Evolutionary conservation across 2,888 invertebrate species (phyloP).

Genomic region (Trimorus sp.): DNA sequence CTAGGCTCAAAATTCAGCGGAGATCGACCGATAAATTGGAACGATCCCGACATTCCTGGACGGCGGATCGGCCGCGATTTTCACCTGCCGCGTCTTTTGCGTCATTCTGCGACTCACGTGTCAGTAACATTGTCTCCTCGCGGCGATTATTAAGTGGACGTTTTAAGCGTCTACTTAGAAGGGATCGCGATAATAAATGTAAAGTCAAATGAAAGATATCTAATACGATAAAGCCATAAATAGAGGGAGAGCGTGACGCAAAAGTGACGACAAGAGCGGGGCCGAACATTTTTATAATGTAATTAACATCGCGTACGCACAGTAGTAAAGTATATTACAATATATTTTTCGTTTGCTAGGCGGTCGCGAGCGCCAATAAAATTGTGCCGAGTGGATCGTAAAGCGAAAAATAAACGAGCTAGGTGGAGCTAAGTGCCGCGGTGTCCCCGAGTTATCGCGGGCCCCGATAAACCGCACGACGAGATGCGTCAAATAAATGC

Average conservation of each 20-base stretch:
- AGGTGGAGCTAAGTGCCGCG: conserved; percentile 37
- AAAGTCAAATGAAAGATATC: conserved; percentile 7
- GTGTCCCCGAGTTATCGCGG: conserved; percentile 41
- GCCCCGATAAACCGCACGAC: conserved; percentile 36
- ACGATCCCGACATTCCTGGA: neutral
- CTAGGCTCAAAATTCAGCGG: conserved; percentile 36
- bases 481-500: conserved; percentile 49
- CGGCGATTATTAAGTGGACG: too few relatives aligned
- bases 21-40: conserved; percentile 25
- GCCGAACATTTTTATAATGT: conserved; percentile 43
- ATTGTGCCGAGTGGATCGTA: conserved; percentile 39
- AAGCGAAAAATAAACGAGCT: conserved; percentile 56
- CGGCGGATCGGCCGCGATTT: neutral
- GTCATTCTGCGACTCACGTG: too few relatives aligned
- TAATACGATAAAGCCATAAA: conserved; percentile 35
- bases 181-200: conserved; percentile 5
- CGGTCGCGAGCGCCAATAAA: conserved; percentile 39
- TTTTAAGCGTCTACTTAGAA: neutral
- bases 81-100: too few relatives aligned
- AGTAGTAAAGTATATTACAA: conserved; percentile 58
- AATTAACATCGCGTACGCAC: conserved; percentile 42
- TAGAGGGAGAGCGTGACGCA: conserved; percentile 13
- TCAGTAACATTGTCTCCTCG: too few relatives aligned
- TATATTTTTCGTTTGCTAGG: conserved; percentile 45
- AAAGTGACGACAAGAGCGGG: conserved; percentile 24